These are phyloP conservation scores for Apodemia mormo DNA, from an alignment of 2,888 invertebrate genomes.

Conservation along the genomic window DNA sequence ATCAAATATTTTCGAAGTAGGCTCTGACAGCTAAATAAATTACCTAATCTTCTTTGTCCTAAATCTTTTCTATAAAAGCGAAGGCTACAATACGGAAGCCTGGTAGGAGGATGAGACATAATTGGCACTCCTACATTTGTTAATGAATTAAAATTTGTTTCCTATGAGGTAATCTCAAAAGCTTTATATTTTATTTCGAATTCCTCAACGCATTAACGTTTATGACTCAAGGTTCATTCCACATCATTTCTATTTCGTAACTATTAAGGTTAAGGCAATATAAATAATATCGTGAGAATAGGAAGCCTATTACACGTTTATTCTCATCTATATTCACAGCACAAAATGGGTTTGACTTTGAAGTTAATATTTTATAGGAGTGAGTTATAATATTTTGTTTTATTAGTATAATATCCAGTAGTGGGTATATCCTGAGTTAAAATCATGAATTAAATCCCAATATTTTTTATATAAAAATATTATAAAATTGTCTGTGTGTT, in stretches of 20 bases:
- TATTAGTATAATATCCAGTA: no score
- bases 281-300: slow-evolving; percentile 20
- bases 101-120: slow-evolving; percentile 9
- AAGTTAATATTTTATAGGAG: not conserved
- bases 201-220: slow-evolving; percentile 20
- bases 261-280: slow-evolving; percentile 25
- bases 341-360: slow-evolving; percentile 3
- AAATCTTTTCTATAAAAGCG: slow-evolving; percentile 6
- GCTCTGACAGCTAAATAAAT: not conserved
- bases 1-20: not conserved
- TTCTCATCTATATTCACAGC: slow-evolving; percentile 13
- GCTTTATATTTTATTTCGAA: slow-evolving; percentile 22
- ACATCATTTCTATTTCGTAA: slow-evolving; percentile 42
- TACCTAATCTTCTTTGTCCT: not conserved
- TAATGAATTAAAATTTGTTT: slow-evolving; percentile 17
- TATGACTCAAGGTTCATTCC: slow-evolving; percentile 38
- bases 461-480: no score
- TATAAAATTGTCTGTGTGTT: no score
- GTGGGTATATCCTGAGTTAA: no score
- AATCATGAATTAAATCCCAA: no score
- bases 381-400: not conserved
- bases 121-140: slow-evolving; percentile 11
- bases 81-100: not conserved
- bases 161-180: slow-evolving; percentile 16
- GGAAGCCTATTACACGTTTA: slow-evolving; percentile 13